Evolutionary conservation across 2,113 vertebrate genomes (phyloP), one percentile per base, ranked within the genome.

Genomic region (Nerophis lumbriciformis): DNA sequence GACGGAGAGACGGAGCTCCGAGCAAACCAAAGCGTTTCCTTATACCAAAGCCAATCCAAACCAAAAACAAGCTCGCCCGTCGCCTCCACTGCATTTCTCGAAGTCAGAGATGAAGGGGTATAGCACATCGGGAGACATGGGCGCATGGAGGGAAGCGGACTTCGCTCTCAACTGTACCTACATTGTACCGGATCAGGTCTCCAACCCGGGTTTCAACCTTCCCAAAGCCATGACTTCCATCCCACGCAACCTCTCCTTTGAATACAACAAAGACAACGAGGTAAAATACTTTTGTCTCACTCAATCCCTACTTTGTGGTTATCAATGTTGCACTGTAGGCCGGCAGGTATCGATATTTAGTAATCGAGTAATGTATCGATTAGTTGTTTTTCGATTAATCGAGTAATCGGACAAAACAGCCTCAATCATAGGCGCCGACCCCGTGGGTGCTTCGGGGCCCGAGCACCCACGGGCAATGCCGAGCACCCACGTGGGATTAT

Each of bases 171-270:
- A 83, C 77, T 90, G 87, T 80, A 91, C 90, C 55, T 89, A 90
- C 83, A 89, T 90, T 5, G 88, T 92, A 10, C 88, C 81, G 0
- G 88, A 91, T 76, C 91, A 90, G 71, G 72, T 75, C 15, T 79
- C 81, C 0, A 87, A 90, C 50, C 86, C 83, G 3, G 76, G 66
- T 35, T 86, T 88, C 62, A 75, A 69, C 47, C 57, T 89, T 5
- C 89, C 90, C 49, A 83, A 72, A 70, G 91, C 87, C 42, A 83
- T 88, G 87, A 90, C 84, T 6, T 90, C 90, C 73, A 87, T 90
- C 37, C 90, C 89, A 1, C 79, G 86, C 2, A 91, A 90, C 66
- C 88, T 91, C 54, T 79, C 85, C 61, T 89, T 91, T 9, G 68
- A 87, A n/a, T 85, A 88, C 65, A 53, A 59, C 68, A 15, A 66